Evolutionary conservation across 2,888 invertebrate genomes (phyloP).

Genomic region (Sinopyrophorus schimmeli): DNA sequence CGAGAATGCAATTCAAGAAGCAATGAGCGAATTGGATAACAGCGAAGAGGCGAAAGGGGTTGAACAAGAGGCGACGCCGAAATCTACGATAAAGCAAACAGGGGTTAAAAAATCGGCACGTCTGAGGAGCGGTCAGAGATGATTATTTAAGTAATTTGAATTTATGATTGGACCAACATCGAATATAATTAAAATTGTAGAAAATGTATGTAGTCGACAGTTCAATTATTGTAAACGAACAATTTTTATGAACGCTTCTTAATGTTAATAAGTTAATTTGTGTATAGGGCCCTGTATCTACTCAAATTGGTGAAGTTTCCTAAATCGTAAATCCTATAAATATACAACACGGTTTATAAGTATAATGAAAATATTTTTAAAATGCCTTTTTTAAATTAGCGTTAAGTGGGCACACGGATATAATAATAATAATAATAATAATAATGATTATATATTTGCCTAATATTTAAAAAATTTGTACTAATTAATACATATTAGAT

Average conservation of each 20-base stretch:
- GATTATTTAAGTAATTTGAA: slow-evolving; percentile 33
- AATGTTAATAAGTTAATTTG: slow-evolving; percentile 39
- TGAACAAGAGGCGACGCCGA: slow-evolving; percentile 32
- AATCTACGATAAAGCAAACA: slow-evolving; percentile 27
- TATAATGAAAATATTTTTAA: slow-evolving; percentile 51
- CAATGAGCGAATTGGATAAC: slow-evolving; percentile 86
- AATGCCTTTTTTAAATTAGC: slow-evolving; percentile 49
- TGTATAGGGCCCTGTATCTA: slow-evolving; percentile 33
- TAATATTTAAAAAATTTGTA: slow-evolving; percentile 39
- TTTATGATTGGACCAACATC: slow-evolving; percentile 51
- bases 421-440: no score
- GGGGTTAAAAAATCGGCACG: slow-evolving; percentile 50
- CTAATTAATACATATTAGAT: slow-evolving; percentile 41
- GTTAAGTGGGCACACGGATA: slow-evolving; percentile 34
- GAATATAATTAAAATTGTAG: slow-evolving; percentile 40
- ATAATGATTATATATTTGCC: no score
- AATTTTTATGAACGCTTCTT: slow-evolving; percentile 48
- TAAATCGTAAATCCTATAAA: slow-evolving; percentile 46
- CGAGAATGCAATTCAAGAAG: slow-evolving; percentile 91
- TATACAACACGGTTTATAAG: slow-evolving; percentile 38
- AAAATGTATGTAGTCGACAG: slow-evolving; percentile 38
- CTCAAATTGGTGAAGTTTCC: slow-evolving; percentile 50
- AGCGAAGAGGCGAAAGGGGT: slow-evolving; percentile 56
- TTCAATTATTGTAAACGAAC: slow-evolving; percentile 21
- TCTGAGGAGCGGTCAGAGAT: slow-evolving; percentile 57